A percentile compares a stretch with the other conserved stretches of the same genome.
These are phyloP conservation scores for Brachionus calyciflorus DNA, from an alignment of 1,140 invertebrate genomes.

Conservation along the genomic window DNA sequence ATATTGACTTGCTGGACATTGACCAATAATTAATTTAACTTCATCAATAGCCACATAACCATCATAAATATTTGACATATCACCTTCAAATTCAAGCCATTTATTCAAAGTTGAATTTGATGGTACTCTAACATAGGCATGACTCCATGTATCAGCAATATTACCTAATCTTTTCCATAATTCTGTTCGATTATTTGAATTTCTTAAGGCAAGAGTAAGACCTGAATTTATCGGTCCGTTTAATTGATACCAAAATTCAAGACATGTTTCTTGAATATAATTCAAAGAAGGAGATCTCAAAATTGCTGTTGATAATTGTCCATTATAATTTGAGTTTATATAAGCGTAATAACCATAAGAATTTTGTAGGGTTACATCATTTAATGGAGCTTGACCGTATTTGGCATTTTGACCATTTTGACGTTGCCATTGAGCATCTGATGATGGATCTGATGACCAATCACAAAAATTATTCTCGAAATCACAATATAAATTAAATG, in stretches of 20 bases:
- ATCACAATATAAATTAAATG: constrained; percentile 5
- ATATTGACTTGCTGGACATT: constrained; percentile 47
- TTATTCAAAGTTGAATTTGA: not conserved
- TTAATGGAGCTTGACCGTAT: constrained; percentile 37
- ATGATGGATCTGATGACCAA: not conserved
- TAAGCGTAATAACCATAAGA: constrained; percentile 35
- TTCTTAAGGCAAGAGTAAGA: not conserved
- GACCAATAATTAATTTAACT: constrained; percentile 19
- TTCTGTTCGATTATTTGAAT: not conserved
- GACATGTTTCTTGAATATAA: not conserved
- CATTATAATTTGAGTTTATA: not conserved
- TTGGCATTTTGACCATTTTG: constrained; percentile 19
- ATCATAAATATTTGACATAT: constrained; percentile 8
- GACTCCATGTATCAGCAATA: constrained; percentile 24
- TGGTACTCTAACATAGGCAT: constrained; percentile 35
- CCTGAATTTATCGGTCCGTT: not conserved
- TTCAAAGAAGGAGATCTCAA: not conserved
- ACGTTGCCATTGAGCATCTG: constrained; percentile 7
- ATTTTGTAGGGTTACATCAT: constrained; percentile 32
- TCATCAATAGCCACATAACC: constrained; percentile 47
- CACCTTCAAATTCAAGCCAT: constrained; percentile 41
- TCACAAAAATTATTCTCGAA: constrained; percentile 42
- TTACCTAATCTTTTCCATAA: constrained; percentile 36
- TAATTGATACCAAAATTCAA: constrained; percentile 46
- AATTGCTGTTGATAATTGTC: not conserved